A percentile compares a stretch with the other conserved stretches of the same genome.
phyloP scores from a whole-genome alignment of 2,797 vertebrate species.

The Aselliscus stoliczkanus region DNA sequence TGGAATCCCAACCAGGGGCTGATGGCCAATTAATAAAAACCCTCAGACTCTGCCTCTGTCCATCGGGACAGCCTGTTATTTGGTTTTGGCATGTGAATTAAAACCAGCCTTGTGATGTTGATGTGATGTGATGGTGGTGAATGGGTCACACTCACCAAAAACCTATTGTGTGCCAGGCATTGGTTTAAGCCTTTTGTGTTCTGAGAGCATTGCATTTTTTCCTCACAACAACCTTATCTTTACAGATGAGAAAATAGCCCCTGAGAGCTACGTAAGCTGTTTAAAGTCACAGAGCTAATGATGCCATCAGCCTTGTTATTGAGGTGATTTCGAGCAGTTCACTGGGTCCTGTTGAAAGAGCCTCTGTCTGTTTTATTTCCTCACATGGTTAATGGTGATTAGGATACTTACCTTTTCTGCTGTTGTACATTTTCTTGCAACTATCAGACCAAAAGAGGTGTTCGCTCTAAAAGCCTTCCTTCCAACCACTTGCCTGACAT shows the following conservation, averaged over 20 bases:
- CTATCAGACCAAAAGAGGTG: neutral
- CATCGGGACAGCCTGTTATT: neutral
- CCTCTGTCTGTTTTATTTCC: neutral
- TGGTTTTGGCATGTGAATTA: neutral
- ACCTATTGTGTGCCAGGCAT: neutral
- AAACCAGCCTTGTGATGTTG: neutral
- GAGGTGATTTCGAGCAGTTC: neutral
- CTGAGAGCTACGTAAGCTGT: neutral
- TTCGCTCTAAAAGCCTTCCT: slow-evolving; percentile 21
- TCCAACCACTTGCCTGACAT: neutral
- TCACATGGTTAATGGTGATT: neutral
- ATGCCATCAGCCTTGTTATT: neutral
- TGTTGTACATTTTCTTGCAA: neutral
- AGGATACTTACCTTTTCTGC: neutral
- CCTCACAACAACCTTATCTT: neutral
- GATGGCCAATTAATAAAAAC: neutral
- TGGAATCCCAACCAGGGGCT: neutral
- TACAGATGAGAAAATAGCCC: neutral
- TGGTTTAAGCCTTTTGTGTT: neutral
- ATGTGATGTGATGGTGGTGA: neutral
- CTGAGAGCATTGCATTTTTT: neutral
- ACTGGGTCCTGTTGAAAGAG: neutral
- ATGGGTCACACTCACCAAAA: neutral
- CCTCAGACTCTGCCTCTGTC: neutral
- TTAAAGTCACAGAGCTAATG: neutral